These are phyloP conservation scores for Neolamprologus sp. DNA, from an alignment of 2,113 vertebrate species.

Conservation along the genomic window DNA sequence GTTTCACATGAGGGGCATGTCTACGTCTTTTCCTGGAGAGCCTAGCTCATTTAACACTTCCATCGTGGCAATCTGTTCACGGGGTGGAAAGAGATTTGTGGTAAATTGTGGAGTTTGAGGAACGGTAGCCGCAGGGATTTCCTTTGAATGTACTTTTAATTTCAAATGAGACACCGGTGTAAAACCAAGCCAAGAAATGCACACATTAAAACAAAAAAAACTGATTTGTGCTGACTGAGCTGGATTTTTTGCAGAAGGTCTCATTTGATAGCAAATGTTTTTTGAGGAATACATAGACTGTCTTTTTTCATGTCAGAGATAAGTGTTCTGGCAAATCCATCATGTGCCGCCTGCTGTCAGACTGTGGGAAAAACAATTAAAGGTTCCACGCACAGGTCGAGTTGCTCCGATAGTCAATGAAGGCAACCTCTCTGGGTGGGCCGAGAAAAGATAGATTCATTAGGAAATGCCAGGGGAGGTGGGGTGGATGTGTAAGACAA, in stretches of 20 bases:
- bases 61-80: conserved; percentile 23
- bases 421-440: conserved; percentile 19
- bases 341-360: conserved; percentile 56
- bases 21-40: neutral
- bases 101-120: conserved; percentile 18
- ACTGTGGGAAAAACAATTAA: conserved; percentile 65
- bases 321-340: conserved; percentile 57
- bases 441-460: conserved; percentile 38
- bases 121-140: conserved; percentile 19
- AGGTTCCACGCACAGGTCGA: conserved; percentile 38
- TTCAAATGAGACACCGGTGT: conserved; percentile 2
- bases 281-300: conserved; percentile 9
- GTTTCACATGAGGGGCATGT: conserved; percentile 39
- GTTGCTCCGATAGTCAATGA: conserved; percentile 53
- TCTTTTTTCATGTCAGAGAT: conserved; percentile 40
- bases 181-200: conserved; percentile 2
- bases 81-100: conserved; percentile 18
- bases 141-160: neutral
- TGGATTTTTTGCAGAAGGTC: neutral
- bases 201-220: neutral
- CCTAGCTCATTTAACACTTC: conserved; percentile 49
- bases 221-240: neutral
- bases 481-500: conserved; percentile 25
- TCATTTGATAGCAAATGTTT: conserved; percentile 30
- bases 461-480: conserved; percentile 36